Conservation (phyloP, 2,888 invertebrate species). For the Trissoscelio sp. region DNA sequence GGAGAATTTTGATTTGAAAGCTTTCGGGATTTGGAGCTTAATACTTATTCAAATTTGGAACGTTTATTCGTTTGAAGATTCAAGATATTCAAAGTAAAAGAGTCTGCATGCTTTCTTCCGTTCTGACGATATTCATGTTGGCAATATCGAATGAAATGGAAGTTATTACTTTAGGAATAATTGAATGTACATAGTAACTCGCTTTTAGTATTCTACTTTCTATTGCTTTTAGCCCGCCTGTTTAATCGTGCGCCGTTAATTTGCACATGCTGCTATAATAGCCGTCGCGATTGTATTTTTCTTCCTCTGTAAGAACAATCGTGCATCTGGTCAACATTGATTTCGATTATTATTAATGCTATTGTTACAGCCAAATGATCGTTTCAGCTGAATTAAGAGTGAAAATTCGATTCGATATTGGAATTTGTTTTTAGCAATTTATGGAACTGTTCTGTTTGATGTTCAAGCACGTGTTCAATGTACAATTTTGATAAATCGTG, state of each 20-base stretch:
- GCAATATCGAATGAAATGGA: constrained; percentile 8
- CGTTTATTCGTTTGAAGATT: constrained; percentile 12
- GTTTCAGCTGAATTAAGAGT: constrained; percentile 19
- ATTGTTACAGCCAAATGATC: constrained; percentile 4
- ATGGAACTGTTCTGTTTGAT: constrained; percentile 2
- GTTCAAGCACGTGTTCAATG: not conserved
- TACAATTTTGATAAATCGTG: too few species aligned
- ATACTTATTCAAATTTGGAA: constrained; percentile 14
- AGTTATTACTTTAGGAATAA: constrained; percentile 42
- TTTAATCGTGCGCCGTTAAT: constrained; percentile 56
- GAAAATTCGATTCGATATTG: not conserved
- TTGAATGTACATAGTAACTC: constrained; percentile 62
- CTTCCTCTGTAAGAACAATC: constrained; percentile 43
- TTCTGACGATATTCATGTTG: not conserved
- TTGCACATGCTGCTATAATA: constrained; percentile 65
- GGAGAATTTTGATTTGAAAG: not conserved
- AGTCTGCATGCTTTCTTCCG: constrained; percentile 29
- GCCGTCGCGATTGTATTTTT: constrained; percentile 26
- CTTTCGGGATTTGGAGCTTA: not conserved
- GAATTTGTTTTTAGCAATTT: constrained; percentile 7
- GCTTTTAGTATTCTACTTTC: constrained; percentile 62
- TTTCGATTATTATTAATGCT: constrained; percentile 18
- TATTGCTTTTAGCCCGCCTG: constrained; percentile 64
- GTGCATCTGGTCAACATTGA: constrained; percentile 33
- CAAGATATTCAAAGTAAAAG: constrained; percentile 12